Evolutionary conservation across 2,888 invertebrate genomes (phyloP).

Genomic region (Allygus modestus): DNA sequence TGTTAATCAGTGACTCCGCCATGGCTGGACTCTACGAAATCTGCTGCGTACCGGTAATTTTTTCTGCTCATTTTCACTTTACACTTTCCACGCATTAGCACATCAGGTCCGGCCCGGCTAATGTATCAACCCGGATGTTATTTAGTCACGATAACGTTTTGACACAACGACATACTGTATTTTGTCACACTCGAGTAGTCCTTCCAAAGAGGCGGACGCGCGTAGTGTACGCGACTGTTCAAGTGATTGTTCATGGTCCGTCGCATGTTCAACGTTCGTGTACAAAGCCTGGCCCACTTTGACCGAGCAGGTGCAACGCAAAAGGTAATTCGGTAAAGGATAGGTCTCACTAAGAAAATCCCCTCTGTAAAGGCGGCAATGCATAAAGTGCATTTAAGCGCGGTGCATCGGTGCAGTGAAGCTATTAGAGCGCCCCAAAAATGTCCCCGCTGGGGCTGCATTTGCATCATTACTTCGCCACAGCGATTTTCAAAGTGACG

Average conservation of each 20-base stretch:
- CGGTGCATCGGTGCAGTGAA: not conserved
- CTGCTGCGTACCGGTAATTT: slow-evolving; percentile 12
- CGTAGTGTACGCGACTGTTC: slow-evolving; percentile 3
- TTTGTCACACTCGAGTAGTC: slow-evolving; percentile 16
- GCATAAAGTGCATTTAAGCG: not conserved
- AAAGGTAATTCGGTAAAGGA: slow-evolving; percentile 52
- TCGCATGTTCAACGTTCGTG: not conserved
- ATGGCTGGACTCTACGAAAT: no score
- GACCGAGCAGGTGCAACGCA: slow-evolving; percentile 29
- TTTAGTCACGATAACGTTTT: slow-evolving; percentile 20
- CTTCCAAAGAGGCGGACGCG: not conserved
- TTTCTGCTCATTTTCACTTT: slow-evolving; percentile 40
- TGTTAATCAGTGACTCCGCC: no score
- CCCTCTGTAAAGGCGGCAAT: not conserved
- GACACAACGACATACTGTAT: slow-evolving; percentile 28
- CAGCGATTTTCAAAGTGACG: slow-evolving; percentile 37
- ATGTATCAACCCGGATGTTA: slow-evolving; percentile 29
- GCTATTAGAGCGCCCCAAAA: not conserved
- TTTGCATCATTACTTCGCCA: slow-evolving; percentile 54
- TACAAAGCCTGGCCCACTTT: slow-evolving; percentile 42
- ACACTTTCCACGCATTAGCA: slow-evolving; percentile 32
- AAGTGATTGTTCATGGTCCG: slow-evolving; percentile 37
- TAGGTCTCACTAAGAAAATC: not conserved
- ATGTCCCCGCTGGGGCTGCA: slow-evolving; percentile 4
- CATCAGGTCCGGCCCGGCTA: not conserved